phyloP scores from a whole-genome alignment of 2,888 invertebrate genomes.

The Herminia tarsipennalis region DNA sequence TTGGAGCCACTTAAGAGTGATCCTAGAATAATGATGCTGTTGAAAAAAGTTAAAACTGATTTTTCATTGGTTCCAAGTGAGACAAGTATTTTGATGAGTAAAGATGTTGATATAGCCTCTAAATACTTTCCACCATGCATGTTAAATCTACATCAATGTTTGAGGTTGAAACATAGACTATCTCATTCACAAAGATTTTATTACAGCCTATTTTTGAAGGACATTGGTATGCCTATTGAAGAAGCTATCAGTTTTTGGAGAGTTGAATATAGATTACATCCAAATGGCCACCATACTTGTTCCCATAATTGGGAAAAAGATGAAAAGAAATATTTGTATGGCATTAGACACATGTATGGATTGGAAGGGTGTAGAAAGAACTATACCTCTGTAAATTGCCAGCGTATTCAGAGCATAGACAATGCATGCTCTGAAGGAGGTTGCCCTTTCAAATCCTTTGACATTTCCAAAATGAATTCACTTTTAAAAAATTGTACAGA shows the following conservation, averaged over 20 bases:
- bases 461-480: constrained; percentile 65
- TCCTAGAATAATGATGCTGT: constrained; percentile 64
- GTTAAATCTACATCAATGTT: constrained; percentile 84
- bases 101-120: constrained; percentile 72
- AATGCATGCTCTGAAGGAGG: constrained; percentile 85
- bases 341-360: constrained; percentile 90
- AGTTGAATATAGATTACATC: constrained; percentile 85
- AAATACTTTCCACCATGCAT: constrained; percentile 88
- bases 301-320: constrained; percentile 88
- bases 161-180: constrained; percentile 86
- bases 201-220: constrained; percentile 90
- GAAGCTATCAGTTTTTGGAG: constrained; percentile 89
- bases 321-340: constrained; percentile 87
- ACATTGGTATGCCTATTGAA: constrained; percentile 88
- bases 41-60: constrained; percentile 55
- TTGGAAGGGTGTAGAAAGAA: constrained; percentile 88
- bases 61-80: constrained; percentile 39
- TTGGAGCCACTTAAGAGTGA: constrained; percentile 60
- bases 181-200: constrained; percentile 87
- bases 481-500: constrained; percentile 57
- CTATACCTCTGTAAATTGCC: constrained; percentile 87
- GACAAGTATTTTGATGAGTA: constrained; percentile 50
- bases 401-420: constrained; percentile 83
- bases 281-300: constrained; percentile 78
- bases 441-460: constrained; percentile 87